Base-by-base conservation (phyloP, 2,113 vertebrate species). In the Megaceryle torquata region DNA sequence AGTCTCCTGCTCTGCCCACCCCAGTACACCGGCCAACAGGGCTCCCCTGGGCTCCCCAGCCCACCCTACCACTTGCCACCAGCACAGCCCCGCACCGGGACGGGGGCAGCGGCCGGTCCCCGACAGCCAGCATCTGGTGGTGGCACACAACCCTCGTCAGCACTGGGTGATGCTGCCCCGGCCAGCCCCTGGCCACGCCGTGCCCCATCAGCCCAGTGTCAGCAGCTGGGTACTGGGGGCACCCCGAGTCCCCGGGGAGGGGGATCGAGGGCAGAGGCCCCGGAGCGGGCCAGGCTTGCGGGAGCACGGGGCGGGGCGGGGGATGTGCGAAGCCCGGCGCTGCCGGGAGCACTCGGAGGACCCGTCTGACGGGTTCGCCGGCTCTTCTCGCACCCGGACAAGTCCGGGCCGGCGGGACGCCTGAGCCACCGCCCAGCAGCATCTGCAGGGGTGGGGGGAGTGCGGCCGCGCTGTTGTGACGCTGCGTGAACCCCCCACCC, bases 311-410 rank as follows among this genome's bases (percentile, higher is more conserved):
- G 20, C n/a, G 57, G 39, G 2, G 15, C 19, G 39, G 35, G 24
- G 57, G 29, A 54, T 12, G 43, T 6, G 71, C 82, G 48, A 77
- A 88, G 24, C 28, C 48, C 57, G 25, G 61, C 22, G 82, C 61
- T 77, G 68, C 82, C 25, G 65, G 67, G 84, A 91, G 72, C 16
- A 3, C 46, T 46, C 24, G 1, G 11, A 35, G 54, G 88, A 96
- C 93, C 48, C 3, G 93, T 91, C 78, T 6, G 90, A 95, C 96
- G 19, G 77, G 94, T 96, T 94, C 21, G 4, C 71, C 50, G 8
- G 64, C 93, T 88, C 91, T 54, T 67, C 61, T 81, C 86, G 94
- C 96, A 64, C 89, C 94, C 54, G 94, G 97, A 96, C 92, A 76
- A 95, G 95, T 88, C 95, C 6, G 13, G 93, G 91, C 95, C 31